Base-by-base conservation (phyloP, 2,797 vertebrate genomes). In the Aldrovandia affinis region DNA sequence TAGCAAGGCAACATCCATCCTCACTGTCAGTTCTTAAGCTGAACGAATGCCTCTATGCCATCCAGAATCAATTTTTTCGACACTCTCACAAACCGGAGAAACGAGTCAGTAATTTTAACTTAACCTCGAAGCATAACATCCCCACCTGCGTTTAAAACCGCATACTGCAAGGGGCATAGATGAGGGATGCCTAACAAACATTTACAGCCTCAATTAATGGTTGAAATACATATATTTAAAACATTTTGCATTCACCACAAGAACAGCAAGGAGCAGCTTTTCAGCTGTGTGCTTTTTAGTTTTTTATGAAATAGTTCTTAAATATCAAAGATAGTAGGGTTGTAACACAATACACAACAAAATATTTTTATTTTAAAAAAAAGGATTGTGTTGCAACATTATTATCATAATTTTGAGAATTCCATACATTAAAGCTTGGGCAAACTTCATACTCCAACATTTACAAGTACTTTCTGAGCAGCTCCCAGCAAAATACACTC, bases 41-140 rank as follows among this genome's bases (percentile, higher is more conserved):
- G 61, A 81, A 57, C 86, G 30, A 33, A 85, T 86, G 86, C 88
- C 92, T 89, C 2, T 84, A 88, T 85, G 83, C 82, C 86, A 81
- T 89, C 85, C 84, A 70, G 44, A 30, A 83, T 83, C 78, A 28
- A 22, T 61, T 70, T n/a, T 84, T 73, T n/a, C 15, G 5, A 73
- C 6, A 7, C 33, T 39, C 18, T 36, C 33, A 25, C 15, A 6
- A 73, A 15, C 70, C 36, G 5, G 70, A 36, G 18, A 73, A 73
- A 7, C 6, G 36, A 42, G 39, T 42, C 9, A 42, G 70, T 42
- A 20, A 73, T 7, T 22, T 39, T 73, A 2, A 73, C 65, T 22
- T 73, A 42, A 9, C 33, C 65, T 18, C 12, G n/a, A n/a, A n/a
- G n/a, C n/a, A n/a, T n/a, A n/a, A n/a, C n/a, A 63, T 28, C n/a